A percentile compares a stretch with the other conserved stretches of the same genome.
These are phyloP conservation scores for Sebastes fasciatus DNA, from an alignment of 2,113 vertebrate genomes.

Conservation along the genomic window DNA sequence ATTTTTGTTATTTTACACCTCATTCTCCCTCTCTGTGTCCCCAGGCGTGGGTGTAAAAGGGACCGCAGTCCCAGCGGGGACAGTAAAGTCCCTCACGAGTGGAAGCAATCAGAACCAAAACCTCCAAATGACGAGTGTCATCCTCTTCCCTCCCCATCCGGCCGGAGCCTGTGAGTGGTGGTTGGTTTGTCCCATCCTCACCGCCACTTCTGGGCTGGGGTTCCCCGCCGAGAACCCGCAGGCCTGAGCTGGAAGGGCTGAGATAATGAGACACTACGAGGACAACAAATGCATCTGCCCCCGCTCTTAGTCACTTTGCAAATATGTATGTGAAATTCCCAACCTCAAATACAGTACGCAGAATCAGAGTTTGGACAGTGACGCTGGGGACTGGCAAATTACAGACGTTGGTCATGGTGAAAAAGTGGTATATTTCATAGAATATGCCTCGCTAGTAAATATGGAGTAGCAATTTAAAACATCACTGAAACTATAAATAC, in stretches of 20 bases:
- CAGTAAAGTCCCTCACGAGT: conserved; percentile 64
- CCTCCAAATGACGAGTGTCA: conserved; percentile 76
- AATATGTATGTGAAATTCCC: conserved; percentile 67
- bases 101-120: conserved; percentile 73
- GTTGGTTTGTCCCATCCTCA: conserved; percentile 68
- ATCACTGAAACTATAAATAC: conserved; percentile 42
- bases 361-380: conserved; percentile 48
- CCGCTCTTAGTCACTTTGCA: conserved; percentile 47
- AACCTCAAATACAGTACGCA: conserved; percentile 54
- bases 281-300: conserved; percentile 65
- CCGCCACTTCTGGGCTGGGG: conserved; percentile 70
- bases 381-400: conserved; percentile 58
- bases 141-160: conserved; percentile 69
- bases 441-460: conserved; percentile 25
- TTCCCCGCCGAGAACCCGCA: conserved; percentile 69
- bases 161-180: conserved; percentile 61
- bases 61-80: conserved; percentile 69
- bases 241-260: conserved; percentile 50
- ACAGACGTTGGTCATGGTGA: conserved; percentile 30
- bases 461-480: conserved; percentile 31
- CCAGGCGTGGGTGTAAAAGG: conserved; percentile 59
- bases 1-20: conserved; percentile 59
- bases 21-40: conserved; percentile 34
- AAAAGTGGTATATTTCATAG: conserved; percentile 16
- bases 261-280: conserved; percentile 71